Evolutionary conservation across 1,140 invertebrate species (phyloP).

Genomic region (Paraescarpia echinospica): DNA sequence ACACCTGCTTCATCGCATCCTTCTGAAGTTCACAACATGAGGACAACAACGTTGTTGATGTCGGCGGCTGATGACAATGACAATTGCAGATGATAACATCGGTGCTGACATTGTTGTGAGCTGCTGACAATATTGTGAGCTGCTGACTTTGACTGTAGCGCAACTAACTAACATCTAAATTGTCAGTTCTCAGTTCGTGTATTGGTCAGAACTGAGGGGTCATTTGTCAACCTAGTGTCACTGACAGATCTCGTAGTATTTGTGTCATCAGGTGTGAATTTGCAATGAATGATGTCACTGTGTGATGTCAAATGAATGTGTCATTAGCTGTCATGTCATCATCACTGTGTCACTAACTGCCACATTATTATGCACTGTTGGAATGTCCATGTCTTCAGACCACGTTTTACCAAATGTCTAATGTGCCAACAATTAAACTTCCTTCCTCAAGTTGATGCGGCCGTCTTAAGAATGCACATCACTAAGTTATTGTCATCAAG

Average conservation of each 20-base stretch:
- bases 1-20: background rate
- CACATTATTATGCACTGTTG: background rate
- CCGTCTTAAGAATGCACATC: no score
- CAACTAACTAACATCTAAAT: background rate
- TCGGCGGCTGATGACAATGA: background rate
- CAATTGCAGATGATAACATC: no score
- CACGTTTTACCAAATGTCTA: background rate
- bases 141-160: background rate
- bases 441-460: background rate
- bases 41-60: background rate
- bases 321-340: background rate
- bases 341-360: background rate
- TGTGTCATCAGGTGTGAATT: background rate
- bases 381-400: background rate
- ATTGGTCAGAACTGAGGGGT: background rate
- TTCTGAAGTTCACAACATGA: background rate
- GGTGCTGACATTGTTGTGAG: background rate
- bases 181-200: background rate
- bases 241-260: background rate
- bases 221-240: background rate
- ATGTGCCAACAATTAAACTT: background rate
- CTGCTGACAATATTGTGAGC: background rate
- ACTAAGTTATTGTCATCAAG: background rate
- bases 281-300: background rate
- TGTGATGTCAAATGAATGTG: background rate